phyloP scores from a whole-genome alignment of 1,140 invertebrate genomes.

The Drosophila sproati region DNA sequence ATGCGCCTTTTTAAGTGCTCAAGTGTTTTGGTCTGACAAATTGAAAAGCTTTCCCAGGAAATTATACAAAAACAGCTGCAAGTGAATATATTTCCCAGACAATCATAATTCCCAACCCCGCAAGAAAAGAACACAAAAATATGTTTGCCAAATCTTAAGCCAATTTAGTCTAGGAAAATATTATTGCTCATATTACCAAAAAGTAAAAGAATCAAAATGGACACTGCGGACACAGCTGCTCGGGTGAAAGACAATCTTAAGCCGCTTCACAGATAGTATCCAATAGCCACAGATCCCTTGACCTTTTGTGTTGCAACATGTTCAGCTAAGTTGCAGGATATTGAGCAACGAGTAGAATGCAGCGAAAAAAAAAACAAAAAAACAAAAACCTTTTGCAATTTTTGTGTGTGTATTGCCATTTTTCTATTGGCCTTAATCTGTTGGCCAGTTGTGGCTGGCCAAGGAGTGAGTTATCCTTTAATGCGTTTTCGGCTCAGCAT shows the following conservation, averaged over 20 bases:
- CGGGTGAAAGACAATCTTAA: slow-evolving; percentile 47
- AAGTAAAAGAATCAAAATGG: slow-evolving; percentile 2
- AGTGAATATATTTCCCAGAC: slow-evolving; percentile 56
- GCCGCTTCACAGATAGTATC: slow-evolving; percentile 44
- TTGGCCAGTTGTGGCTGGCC: slow-evolving; percentile 28
- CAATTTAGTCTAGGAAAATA: slow-evolving; percentile 67
- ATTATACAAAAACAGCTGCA: slow-evolving; percentile 69
- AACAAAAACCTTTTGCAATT: slow-evolving; percentile 27
- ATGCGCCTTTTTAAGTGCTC: slow-evolving; percentile 81
- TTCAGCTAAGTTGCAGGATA: slow-evolving; percentile 57
- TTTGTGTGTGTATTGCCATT: slow-evolving; percentile 31
- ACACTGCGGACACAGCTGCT: slow-evolving; percentile 39
- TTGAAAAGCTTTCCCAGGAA: slow-evolving; percentile 77
- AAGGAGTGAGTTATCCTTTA: slow-evolving; percentile 56
- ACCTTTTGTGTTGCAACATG: slow-evolving; percentile 61
- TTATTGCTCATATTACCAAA: slow-evolving; percentile 61
- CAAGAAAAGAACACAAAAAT: slow-evolving; percentile 18
- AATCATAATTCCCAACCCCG: slow-evolving; percentile 27
- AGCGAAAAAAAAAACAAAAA: slow-evolving; percentile 2
- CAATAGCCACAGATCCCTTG: slow-evolving; percentile 55
- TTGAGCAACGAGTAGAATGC: slow-evolving; percentile 47
- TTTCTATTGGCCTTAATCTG: slow-evolving; percentile 38
- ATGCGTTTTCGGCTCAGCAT: slow-evolving; percentile 16
- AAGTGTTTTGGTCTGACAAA: slow-evolving; percentile 58
- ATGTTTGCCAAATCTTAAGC: slow-evolving; percentile 25